Base-by-base conservation (phyloP, 2,113 vertebrate genomes). In the Mus musculus region DNA sequence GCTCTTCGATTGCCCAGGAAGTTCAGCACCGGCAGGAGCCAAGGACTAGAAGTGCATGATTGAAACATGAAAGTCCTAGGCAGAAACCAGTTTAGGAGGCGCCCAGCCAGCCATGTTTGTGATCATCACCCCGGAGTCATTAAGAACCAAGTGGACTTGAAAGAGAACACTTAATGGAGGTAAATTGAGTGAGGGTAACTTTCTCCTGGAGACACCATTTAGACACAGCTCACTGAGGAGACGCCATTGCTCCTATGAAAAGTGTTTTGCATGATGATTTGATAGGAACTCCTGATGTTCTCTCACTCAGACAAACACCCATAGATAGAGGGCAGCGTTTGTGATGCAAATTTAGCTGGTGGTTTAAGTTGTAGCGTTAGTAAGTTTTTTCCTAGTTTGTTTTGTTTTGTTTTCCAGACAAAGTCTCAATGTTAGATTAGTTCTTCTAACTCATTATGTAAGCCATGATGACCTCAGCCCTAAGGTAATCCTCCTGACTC, bases 71-170 rank as follows among this genome's bases (percentile, higher is more conserved):
- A 76, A 7, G 46, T 39, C 59, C 4, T 8, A 75, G 49, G 52
- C 52, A 90, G n/a, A 85, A 92, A 89, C 67, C 52, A 92, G 22
- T 13, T 85, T 78, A 80, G 33, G 80, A 94, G 80, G 36, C 5
- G 54, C 16, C 12, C 20, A 52, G 75, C 7, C 71, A 36, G 14
- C 14, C 92, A 76, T 86, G 61, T 90, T 82, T 77, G 59, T 39
- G 63, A 88, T 76, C 28, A 67, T 30, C 36, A 78, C 11, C 13
- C 26, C 19, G 39, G 67, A 17, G 78, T 92, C 76, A 86, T 24
- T n/a, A 90, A 85, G n/a, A 81, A 85, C 90, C 75, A 78, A 84
- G 26, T 33, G 33, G 91, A 72, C 54, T 59, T 95, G 61, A 90
- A 91, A 95, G 73, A 82, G 56, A 7, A 63, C 82, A 49, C 82